Base-by-base conservation (phyloP, 2,113 vertebrate genomes). In the Rhinoptilus africanus region DNA sequence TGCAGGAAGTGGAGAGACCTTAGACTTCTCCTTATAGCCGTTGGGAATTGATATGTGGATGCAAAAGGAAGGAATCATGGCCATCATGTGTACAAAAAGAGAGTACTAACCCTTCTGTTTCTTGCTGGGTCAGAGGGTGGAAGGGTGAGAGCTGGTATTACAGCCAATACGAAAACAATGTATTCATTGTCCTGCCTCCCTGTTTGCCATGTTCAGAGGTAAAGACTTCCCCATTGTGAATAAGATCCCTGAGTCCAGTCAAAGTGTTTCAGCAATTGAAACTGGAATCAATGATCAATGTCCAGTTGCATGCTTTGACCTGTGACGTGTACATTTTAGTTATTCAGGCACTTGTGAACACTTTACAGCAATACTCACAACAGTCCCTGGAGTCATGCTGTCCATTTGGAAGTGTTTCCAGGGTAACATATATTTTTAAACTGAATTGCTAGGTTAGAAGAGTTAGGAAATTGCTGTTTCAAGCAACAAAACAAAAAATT, bases 391-490 rank as follows among this genome's bases (percentile, higher is more conserved):
- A 92, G 86, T 51, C 80, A 35, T n/a, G 56, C 67, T 77, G 80
- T 75, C 41, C 53, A 35, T 89, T 97, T 92, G 86, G 76, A 88
- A 96, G 64, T 37, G 83, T 94, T 97, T 96, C 85, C 71, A 91
- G 71, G 90, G 62, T 64, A 93, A 94, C 68, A 41, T 63, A 80
- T 10, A 77, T 79, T 96, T 96, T 93, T 75, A 86, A 95, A 88
- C 68, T 92, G 82, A 96, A 87, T 96, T 96, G 80, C 72, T 94
- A 94, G 94, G 93, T 92, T 91, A 97, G 71, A 93, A 96, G 80
- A 90, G 72, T 51, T 95, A 66, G 53, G 35, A 71, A 96, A 97
- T 27, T 67, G 85, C 67, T 92, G 45, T 88, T 94, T 97, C 95
- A 94, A 98, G 95, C 66, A 96, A 85, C 9, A n/a, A 85, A 50